Evolutionary conservation across 2,797 vertebrate species (phyloP).

Genomic region (Astyanax mexicanus): DNA sequence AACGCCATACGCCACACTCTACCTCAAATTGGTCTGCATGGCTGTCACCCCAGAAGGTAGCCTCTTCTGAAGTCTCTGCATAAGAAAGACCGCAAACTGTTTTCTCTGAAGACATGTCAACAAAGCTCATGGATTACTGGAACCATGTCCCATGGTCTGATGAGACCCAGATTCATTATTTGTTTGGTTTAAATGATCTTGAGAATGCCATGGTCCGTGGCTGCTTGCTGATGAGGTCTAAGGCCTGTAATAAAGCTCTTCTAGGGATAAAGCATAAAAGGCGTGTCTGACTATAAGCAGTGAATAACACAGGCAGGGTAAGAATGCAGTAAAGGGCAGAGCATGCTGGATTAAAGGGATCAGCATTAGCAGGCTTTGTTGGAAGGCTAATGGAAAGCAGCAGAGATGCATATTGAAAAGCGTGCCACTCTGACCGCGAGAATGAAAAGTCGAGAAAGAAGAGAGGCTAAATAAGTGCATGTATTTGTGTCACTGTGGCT

Average conservation of each 20-base stretch:
- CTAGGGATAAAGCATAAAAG: neutral
- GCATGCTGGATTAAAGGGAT: conserved; percentile 51
- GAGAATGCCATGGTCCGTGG: too few species aligned
- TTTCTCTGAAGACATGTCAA: too few species aligned
- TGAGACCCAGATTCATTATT: too few species aligned
- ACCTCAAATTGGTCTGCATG: too few species aligned
- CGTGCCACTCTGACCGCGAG: conserved; percentile 66
- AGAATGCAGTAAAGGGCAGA: conserved; percentile 37
- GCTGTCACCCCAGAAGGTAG: too few species aligned
- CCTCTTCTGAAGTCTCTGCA: too few species aligned
- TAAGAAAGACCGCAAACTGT: too few species aligned
- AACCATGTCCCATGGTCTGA: too few species aligned
- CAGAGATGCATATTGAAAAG: conserved; percentile 68
- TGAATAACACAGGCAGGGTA: conserved; percentile 23
- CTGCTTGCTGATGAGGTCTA: too few species aligned
- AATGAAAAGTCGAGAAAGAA: conserved; percentile 68
- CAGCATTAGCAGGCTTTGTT: conserved; percentile 63
- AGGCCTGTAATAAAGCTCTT: neutral
- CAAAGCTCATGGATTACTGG: too few species aligned
- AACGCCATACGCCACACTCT: too few species aligned
- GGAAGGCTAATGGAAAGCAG: conserved; percentile 67
- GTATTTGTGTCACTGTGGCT: conserved; percentile 74
- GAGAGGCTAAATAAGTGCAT: conserved; percentile 67
- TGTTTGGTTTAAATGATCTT: too few species aligned
- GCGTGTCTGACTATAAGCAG: neutral